Conservation (phyloP, 2,797 vertebrate species). For the Falco berigora region DNA sequence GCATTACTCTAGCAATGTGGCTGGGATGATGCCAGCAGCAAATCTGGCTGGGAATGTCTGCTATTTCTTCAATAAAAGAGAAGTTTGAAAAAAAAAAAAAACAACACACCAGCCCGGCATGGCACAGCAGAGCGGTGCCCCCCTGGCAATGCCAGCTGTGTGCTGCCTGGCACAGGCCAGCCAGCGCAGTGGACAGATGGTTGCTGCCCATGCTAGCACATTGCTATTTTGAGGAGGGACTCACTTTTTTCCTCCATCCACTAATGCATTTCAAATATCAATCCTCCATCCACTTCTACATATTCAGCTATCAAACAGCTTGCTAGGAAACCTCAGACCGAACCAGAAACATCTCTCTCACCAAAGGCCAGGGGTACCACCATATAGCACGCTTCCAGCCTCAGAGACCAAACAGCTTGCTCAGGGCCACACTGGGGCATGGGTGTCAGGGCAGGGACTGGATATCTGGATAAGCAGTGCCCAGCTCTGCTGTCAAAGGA, state of each 20-base stretch:
- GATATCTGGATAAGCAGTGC: neutral
- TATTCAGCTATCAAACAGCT: neutral
- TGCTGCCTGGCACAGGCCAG: neutral
- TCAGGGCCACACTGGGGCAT: neutral
- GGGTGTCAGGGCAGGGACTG: neutral
- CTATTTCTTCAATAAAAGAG: neutral
- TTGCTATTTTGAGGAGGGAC: neutral
- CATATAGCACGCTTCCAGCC: neutral
- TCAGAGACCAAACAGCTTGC: neutral
- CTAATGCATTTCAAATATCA: neutral
- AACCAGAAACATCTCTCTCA: neutral
- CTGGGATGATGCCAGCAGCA: neutral
- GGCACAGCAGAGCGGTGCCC: neutral
- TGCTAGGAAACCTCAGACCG: neutral
- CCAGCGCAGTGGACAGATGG: neutral
- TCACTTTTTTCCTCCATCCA: neutral
- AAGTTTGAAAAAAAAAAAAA: neutral
- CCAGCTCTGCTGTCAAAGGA: neutral
- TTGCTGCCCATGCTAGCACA: neutral
- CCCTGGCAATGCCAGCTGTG: neutral
- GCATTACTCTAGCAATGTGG: neutral
- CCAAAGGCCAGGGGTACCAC: neutral
- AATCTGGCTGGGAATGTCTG: neutral
- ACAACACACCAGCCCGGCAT: fast-evolving
- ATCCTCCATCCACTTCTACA: neutral